Percentiles rank a stretch among this genome's conserved stretches.
These are phyloP conservation scores for Plebejus anna DNA, from an alignment of 2,888 invertebrate species.

Conservation along the genomic window DNA sequence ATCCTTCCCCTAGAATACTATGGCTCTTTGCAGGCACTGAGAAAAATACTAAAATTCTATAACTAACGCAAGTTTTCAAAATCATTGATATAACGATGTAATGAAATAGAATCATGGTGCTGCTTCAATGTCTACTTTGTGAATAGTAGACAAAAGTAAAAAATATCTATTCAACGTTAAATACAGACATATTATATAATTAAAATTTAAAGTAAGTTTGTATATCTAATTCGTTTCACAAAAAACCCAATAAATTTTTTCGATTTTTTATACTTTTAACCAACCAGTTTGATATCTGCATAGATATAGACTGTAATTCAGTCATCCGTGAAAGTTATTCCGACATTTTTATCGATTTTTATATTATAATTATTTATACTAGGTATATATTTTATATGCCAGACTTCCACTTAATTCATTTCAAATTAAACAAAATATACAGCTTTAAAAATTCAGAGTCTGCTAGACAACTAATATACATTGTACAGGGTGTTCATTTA, in stretches of 20 bases:
- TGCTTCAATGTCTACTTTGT: neutral
- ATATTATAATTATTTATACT: neutral
- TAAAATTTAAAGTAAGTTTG: neutral
- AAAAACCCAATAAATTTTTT: neutral
- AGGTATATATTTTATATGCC: neutral
- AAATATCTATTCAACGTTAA: neutral
- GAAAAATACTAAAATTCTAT: constrained; percentile 18
- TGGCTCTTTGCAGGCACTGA: constrained; percentile 9
- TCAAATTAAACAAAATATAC: no score
- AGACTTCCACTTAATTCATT: neutral
- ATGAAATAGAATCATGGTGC: neutral
- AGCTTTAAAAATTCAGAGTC: no score
- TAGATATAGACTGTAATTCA: neutral
- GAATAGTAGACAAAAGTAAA: neutral
- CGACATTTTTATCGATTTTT: neutral
- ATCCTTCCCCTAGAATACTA: neutral
- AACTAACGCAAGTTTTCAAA: neutral
- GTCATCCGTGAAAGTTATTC: neutral
- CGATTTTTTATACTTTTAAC: neutral
- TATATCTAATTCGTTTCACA: neutral
- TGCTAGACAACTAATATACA: no score
- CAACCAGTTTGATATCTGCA: neutral
- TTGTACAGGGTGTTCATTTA: neutral
- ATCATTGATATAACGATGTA: constrained; percentile 4
- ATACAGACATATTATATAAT: neutral